Conservation (phyloP, 2,888 invertebrate genomes). For the Cyclophora albipunctata region DNA sequence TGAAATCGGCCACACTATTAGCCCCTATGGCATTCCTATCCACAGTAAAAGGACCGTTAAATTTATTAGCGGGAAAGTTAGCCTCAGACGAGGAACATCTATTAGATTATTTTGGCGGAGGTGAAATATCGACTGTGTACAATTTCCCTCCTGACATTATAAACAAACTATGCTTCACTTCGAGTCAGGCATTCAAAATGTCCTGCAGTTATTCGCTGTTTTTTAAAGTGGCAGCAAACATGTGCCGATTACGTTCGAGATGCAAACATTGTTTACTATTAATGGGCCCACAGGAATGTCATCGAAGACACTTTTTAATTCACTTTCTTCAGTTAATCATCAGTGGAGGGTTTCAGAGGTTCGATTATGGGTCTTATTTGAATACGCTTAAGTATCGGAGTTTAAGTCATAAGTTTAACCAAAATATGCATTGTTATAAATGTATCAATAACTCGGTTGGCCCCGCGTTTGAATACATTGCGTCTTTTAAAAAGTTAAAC, state of each 20-base stretch:
- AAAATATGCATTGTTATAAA: too few species aligned
- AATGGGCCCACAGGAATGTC: constrained; percentile 31
- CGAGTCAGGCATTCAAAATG: too few species aligned
- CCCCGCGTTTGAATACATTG: too few species aligned
- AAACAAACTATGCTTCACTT: constrained; percentile 13
- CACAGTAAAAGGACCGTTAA: constrained; percentile 34
- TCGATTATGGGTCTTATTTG: constrained; percentile 22
- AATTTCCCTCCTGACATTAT: constrained; percentile 22
- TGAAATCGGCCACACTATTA: constrained; percentile 32
- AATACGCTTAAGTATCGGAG: too few species aligned
- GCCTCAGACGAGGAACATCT: constrained; percentile 1
- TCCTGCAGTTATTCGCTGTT: too few species aligned
- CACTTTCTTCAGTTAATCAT: constrained; percentile 41
- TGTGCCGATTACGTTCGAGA: too few species aligned
- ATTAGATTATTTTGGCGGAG: constrained; percentile 22
- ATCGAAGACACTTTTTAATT: constrained; percentile 29
- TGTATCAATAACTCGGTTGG: too few species aligned
- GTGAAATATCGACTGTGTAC: constrained; percentile 22
- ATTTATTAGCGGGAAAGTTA: constrained; percentile 20
- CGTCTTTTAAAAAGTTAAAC: too few species aligned
- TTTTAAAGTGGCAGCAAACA: too few species aligned
- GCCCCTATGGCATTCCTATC: constrained; percentile 42
- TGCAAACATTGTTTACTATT: too few species aligned
- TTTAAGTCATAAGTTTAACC: too few species aligned
- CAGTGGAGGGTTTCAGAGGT: constrained; percentile 35